Percentiles rank a stretch among this genome's conserved stretches.
Conservation (phyloP, 2,113 vertebrate species). For the Casuarius casuarius region DNA sequence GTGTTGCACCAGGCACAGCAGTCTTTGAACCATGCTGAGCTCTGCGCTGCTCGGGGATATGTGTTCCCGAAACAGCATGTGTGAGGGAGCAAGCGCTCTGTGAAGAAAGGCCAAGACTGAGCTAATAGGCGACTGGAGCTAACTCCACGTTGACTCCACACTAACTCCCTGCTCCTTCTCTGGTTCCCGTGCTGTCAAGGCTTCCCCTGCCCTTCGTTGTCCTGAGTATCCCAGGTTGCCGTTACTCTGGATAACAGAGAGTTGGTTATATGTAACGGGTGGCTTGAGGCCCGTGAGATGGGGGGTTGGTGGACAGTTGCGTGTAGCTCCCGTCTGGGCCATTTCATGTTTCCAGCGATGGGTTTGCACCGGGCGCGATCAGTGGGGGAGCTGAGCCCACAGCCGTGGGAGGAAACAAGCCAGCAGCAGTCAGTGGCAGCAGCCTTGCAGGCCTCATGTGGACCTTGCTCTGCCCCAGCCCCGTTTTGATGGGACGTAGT, state of each 20-base stretch:
- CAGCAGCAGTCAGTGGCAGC: background rate
- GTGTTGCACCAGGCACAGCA: background rate
- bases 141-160: background rate
- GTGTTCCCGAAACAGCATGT: background rate
- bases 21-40: background rate
- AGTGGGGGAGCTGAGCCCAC: background rate
- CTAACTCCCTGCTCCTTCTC: background rate
- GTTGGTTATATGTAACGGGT: background rate
- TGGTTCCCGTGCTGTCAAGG: background rate
- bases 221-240: background rate
- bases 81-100: background rate
- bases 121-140: background rate
- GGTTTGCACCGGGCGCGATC: background rate
- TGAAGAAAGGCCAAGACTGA: background rate
- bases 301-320: background rate
- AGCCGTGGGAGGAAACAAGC: background rate
- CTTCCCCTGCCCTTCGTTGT: background rate
- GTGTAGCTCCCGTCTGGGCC: background rate
- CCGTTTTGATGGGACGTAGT: background rate
- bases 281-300: background rate
- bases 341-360: accelerated
- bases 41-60: background rate
- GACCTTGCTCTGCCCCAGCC: background rate
- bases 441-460: background rate
- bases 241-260: background rate